Evolutionary conservation across 2,113 vertebrate genomes (phyloP), one percentile per base, ranked within the genome.

Genomic region (Nothocercus julius): DNA sequence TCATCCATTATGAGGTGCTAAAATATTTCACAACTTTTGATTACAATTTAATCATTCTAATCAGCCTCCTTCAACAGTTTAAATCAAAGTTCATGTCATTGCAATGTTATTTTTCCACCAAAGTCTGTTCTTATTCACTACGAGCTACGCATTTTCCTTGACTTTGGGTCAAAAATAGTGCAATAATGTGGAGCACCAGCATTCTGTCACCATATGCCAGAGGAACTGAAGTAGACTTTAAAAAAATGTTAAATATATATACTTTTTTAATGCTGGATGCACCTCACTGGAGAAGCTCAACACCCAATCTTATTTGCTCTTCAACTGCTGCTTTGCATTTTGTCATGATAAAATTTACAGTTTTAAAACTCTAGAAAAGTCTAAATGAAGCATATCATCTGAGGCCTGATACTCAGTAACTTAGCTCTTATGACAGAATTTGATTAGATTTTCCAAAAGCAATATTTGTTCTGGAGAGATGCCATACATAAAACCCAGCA

Each of bases 381-480:
- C 92, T 94, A 93, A 96, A 95, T 92, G 90, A 96, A 96, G 87
- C 74, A 30, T 91, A 91, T 86, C 83, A 92, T 81, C 84, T 88
- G 82, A 92, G 91, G 82, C 47, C 86, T 79, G 70, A 92, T 92
- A 90, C 63, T 88, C 92, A 82, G 89, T 92, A 96, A 93, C 70
- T 94, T 96, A 80, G 94, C 79, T 95, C 76, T 87, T 91, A 85
- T 4, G 61, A 92, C 80, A 95, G 85, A 88, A 96, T 68, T 94
- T 79, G 42, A 84, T 85, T 76, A 93, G 27, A 68, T 83, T 88
- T 96, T 96, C 94, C 91, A 97, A 96, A 95, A 93, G 86, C 84
- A 96, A 68, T 97, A 97, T 97, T 97, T 97, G 87, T 66, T 85
- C 92, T 97, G 95, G 96, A 97, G 70, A 61, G 69, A 32, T 92